phyloP scores from a whole-genome alignment of 2,113 vertebrate genomes.

The Patagioenas fasciata region DNA sequence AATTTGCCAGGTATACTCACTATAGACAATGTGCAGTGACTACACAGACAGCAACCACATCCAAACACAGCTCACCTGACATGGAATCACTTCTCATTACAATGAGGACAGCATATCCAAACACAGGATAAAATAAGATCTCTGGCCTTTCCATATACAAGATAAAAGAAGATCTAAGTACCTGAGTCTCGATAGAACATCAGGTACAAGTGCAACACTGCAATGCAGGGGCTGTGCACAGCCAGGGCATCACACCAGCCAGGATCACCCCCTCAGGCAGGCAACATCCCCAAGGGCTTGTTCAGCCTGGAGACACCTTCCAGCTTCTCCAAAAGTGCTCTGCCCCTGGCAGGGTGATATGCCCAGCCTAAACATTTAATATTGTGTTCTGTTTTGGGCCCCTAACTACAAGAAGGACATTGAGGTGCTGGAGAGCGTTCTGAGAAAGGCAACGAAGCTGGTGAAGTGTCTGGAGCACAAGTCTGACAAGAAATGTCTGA shows the following conservation, averaged over 20 bases:
- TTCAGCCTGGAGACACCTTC: background rate
- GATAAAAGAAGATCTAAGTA: background rate
- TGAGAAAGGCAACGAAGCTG: no score
- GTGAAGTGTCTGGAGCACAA: no score
- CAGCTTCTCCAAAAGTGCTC: background rate
- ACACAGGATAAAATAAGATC: background rate
- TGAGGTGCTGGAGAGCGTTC: no score
- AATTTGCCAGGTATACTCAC: background rate
- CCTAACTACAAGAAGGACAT: no score
- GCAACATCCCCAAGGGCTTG: no score
- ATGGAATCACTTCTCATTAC: background rate
- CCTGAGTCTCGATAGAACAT: fast-evolving
- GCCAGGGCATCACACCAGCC: fast-evolving
- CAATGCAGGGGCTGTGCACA: fast-evolving
- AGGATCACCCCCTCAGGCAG: background rate
- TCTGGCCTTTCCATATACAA: background rate
- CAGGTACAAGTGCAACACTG: fast-evolving
- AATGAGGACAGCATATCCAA: fast-evolving
- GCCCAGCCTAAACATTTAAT: no score
- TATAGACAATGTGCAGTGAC: background rate
- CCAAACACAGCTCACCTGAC: background rate
- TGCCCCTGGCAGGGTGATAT: background rate
- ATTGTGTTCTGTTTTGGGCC: no score
- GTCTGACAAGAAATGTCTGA: no score
- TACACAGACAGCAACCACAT: background rate